phyloP scores from a whole-genome alignment of 2,113 vertebrate species.

The Halichoeres trimaculatus region DNA sequence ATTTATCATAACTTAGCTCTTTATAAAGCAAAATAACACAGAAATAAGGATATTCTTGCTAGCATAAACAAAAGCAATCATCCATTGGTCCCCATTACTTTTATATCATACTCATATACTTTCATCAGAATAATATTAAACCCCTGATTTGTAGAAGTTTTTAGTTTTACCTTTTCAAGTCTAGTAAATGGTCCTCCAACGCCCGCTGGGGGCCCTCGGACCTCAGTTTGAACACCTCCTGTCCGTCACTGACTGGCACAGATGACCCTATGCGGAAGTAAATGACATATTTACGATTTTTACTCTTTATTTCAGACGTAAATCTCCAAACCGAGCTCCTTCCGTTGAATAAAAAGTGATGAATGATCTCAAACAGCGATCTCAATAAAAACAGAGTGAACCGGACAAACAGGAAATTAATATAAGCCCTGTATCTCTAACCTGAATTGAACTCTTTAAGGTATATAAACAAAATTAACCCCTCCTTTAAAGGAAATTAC shows the following conservation, averaged over 20 bases:
- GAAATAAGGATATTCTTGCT: no score
- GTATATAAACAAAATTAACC: not conserved
- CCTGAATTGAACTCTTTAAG: not conserved
- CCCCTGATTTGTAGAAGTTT: no score
- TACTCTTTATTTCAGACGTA: fast-evolving
- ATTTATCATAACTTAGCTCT: no score
- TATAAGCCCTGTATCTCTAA: not conserved
- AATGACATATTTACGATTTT: not conserved
- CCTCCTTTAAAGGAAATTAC: not conserved
- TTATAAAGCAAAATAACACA: no score
- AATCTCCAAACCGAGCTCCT: not conserved
- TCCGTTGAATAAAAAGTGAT: not conserved
- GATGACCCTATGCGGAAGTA: constrained; percentile 43
- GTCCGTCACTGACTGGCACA: constrained; percentile 18
- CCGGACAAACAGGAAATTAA: not conserved
- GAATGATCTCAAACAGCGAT: not conserved
- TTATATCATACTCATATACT: no score
- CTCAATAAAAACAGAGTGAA: not conserved
- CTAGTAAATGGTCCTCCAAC: no score
- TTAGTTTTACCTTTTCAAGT: no score
- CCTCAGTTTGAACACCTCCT: not conserved
- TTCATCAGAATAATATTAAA: no score
- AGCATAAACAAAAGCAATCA: no score
- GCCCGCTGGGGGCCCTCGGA: constrained; percentile 1
- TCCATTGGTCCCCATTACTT: no score